phyloP scores from a whole-genome alignment of 2,113 vertebrate species.

The Corydoras sp. region DNA sequence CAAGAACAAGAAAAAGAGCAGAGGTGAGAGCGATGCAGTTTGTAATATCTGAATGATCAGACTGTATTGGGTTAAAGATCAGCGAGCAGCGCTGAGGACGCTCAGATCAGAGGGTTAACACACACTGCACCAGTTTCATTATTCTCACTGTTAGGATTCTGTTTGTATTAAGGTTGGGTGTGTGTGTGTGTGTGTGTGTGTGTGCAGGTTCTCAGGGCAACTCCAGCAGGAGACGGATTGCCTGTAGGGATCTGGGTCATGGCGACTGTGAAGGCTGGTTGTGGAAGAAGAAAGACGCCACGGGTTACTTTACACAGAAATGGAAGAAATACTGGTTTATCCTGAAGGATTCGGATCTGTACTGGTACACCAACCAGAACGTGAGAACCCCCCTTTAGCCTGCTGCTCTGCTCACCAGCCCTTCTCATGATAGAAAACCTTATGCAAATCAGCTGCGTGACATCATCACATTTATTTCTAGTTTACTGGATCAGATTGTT shows the following conservation, averaged over 20 bases:
- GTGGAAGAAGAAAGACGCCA: constrained; percentile 79
- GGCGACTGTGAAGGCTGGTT: constrained; percentile 77
- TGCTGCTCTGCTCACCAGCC: no score
- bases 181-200: constrained; percentile 5
- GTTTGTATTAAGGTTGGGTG: not conserved
- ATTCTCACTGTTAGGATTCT: not conserved
- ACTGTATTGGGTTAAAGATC: no score
- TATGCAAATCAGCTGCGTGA: no score
- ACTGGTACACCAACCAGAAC: constrained; percentile 81
- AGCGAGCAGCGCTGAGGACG: no score
- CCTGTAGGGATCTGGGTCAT: constrained; percentile 74
- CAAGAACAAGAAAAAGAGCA: constrained; percentile 74
- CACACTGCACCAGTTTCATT: not conserved
- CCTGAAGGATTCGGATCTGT: constrained; percentile 75
- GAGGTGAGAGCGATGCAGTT: constrained; percentile 55
- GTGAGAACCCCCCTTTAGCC: constrained; percentile 53
- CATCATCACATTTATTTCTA: no score
- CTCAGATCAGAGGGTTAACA: no score
- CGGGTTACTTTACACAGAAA: constrained; percentile 74
- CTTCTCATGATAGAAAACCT: no score
- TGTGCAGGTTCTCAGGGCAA: constrained; percentile 64
- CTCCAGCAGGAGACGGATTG: constrained; percentile 71
- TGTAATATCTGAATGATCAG: no score
- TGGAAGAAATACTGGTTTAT: constrained; percentile 84
- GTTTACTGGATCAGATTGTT: no score